Base-by-base conservation (phyloP, 2,888 invertebrate genomes). In the Trisateles emortualis region DNA sequence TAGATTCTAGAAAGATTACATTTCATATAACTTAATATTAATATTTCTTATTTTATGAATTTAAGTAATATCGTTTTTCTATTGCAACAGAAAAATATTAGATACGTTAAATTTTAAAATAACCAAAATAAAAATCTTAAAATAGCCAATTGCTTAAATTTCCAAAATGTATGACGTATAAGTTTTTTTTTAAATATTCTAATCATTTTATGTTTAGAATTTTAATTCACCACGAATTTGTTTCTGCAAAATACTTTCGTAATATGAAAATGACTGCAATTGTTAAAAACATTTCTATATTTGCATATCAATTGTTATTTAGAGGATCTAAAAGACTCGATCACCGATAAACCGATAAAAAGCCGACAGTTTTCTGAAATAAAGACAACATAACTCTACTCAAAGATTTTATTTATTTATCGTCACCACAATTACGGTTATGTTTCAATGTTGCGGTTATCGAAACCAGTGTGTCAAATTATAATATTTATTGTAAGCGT, bases 391-490 rank as follows among this genome's bases (percentile, higher is more conserved):
- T 6, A 35, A 13, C 16, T 4, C 19, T 3, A 42, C 16, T 29
- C 33, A 11, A n/a, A n/a, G n/a, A 30, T 22, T 45, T 60, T 56
- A 60, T 64, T 62, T 55, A 50, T 43, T 60, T 59, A 66, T 48
- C 32, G 53, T 66, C 54, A 65, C 54, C 61, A 71, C 57, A 68
- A 59, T 65, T 72, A 72, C 70, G 65, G 73, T 72, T 68, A 62
- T 59, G 60, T 71, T 72, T 64, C 59, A 68, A 65, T 56, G 43
- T 41, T 75, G 68, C 64, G 66, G 64, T 64, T 77, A 78, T 78
- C 67, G 76, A 68, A 72, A 74, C 72, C 74, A 81, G 79, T 83
- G 78, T 82, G 83, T 79, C 83, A 84, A 85, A 86, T 86, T 83
- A 85, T 79, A 78, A 81, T 80, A 80, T 82, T 80, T 79, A 78